These are phyloP conservation scores for Hyposoter dolosus DNA, from an alignment of 2,888 invertebrate genomes.

Conservation along the genomic window DNA sequence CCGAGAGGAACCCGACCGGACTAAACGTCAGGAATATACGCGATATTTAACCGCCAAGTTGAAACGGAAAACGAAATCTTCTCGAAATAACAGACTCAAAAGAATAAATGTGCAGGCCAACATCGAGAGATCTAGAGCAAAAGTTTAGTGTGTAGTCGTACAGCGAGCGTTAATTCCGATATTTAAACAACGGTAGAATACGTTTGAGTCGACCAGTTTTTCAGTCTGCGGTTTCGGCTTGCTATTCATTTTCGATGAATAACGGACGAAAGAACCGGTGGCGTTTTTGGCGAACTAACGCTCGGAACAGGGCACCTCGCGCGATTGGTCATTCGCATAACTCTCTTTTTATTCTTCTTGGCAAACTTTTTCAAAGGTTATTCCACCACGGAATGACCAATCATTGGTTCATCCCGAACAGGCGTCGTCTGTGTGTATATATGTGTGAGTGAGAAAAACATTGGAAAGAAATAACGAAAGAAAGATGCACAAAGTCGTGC, in stretches of 20 bases:
- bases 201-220: slow-evolving; percentile 18
- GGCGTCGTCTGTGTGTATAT: too few relatives aligned
- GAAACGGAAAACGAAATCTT: slow-evolving; percentile 64
- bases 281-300: slow-evolving; percentile 11
- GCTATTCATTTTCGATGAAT: slow-evolving; percentile 18
- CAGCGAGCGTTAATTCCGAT: slow-evolving; percentile 56
- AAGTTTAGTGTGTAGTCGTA: slow-evolving; percentile 22
- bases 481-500: slow-evolving; percentile 35
- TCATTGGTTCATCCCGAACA: not conserved
- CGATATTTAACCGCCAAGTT: slow-evolving; percentile 50
- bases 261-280: slow-evolving; percentile 50
- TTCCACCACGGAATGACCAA: slow-evolving; percentile 24
- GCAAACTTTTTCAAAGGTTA: slow-evolving; percentile 33
- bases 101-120: slow-evolving; percentile 7
- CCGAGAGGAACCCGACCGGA: slow-evolving; percentile 35
- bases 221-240: slow-evolving; percentile 18
- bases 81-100: slow-evolving; percentile 55
- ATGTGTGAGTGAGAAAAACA: not conserved
- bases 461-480: slow-evolving; percentile 33
- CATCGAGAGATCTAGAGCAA: slow-evolving; percentile 29
- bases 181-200: slow-evolving; percentile 64
- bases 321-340: not conserved
- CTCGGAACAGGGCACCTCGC: not conserved
- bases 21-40: slow-evolving; percentile 62
- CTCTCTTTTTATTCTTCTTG: not conserved